Evolutionary conservation across 2,113 vertebrate species (phyloP).

Genomic region (Donacobius atricapilla): DNA sequence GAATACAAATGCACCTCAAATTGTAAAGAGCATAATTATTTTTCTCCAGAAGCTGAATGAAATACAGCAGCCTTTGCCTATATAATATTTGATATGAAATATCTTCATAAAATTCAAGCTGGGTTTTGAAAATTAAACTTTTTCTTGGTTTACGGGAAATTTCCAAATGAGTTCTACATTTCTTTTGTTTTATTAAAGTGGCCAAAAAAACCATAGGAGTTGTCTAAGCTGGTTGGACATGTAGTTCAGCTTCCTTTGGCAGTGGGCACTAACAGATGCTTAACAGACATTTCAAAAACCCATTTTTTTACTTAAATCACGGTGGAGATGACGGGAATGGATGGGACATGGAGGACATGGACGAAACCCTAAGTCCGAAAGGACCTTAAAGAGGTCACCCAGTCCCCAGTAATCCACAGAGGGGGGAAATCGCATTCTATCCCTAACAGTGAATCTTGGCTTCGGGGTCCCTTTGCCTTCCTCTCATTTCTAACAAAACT

Average conservation of each 20-base stretch:
- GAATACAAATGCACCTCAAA: constrained; percentile 37
- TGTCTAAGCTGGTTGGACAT: neutral
- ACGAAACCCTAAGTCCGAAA: neutral
- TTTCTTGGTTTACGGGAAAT: neutral
- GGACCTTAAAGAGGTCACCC: neutral
- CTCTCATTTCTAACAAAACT: neutral
- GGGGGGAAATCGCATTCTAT: neutral
- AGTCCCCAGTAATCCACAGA: neutral
- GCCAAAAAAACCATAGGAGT: neutral
- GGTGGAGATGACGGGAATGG: fast-evolving
- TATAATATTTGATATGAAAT: neutral
- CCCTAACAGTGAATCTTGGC: neutral
- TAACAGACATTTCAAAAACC: neutral
- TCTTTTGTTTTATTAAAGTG: neutral
- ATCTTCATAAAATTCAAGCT: constrained; percentile 1
- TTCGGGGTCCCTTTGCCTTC: neutral
- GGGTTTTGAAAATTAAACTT: neutral
- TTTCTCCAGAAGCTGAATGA: constrained; percentile 12
- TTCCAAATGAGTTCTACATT: neutral
- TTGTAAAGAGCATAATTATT: constrained; percentile 44
- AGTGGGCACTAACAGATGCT: neutral
- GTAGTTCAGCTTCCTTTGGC: neutral
- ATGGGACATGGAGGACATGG: neutral
- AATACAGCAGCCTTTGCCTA: neutral
- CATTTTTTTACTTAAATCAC: neutral